Base-by-base conservation (phyloP, 1,140 invertebrate species). In the Zaprionus lachaisei region DNA sequence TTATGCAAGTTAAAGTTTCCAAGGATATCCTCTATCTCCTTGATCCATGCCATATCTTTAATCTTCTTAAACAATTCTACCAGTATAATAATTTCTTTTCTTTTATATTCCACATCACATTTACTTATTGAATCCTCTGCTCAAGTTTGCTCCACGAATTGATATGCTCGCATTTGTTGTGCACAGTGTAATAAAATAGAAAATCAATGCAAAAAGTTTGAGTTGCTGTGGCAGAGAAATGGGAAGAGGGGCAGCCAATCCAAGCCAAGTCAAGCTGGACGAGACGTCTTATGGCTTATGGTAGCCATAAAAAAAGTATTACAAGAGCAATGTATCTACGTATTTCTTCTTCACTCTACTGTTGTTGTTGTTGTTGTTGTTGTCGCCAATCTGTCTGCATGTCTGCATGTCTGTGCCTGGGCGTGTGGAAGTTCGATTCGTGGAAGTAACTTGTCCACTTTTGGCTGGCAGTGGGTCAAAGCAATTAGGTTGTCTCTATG, bases 381-480 rank as follows among this genome's bases (percentile, higher is more conserved):
- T 44, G 57, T 76, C 62, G 72, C 61, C 64, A 60, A 61, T 47
- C 37, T 62, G 71, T 64, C 68, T 51, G 31, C 47, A 56, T 62
- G 71, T 64, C 68, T 51, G 31, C 47, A 56, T 63, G 26, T 55
- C 41, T 51, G 26, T 63, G 38, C 58, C 15, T 24, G 37, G 17
- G 37, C 28, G 41, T 44, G 26, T 47, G 38, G 65, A 44, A 72
- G 73, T 71, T 68, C 37, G 64, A 31, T 68, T 66, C 60, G 34
- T 58, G 31, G 71, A 77, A 75, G 62, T 71, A 55, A 75, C 60
- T 79, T 75, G 76, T 49, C 76, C 61, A 63, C 67, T 47, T 65
- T 66, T 72, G 64, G 61, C 14, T 76, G 47, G 49, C 65, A 81
- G 60, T 86, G 68, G 83, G 83, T 87, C 83, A 86, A 72, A 82